A percentile compares a stretch with the other conserved stretches of the same genome.
Conservation (phyloP, 2,888 invertebrate species). For the Nymphalis urticae region DNA sequence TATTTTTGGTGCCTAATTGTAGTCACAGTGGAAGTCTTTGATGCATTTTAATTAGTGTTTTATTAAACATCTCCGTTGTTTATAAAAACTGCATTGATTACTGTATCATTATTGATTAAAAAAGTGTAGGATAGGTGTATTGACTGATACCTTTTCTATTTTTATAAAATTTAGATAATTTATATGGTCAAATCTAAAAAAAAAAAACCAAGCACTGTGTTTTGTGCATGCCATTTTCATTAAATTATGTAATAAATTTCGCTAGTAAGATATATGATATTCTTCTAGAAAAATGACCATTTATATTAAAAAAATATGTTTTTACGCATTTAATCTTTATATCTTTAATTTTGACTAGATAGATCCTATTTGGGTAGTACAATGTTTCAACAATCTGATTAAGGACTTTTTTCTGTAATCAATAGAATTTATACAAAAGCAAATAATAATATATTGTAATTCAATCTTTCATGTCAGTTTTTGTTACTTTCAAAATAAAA, state of each 20-base stretch:
- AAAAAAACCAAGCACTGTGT: slow-evolving; percentile 5
- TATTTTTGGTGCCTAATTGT: slow-evolving; percentile 22
- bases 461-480: too few relatives aligned
- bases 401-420: not conserved
- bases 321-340: not conserved
- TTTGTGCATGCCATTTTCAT: slow-evolving; percentile 15
- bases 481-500: too few relatives aligned
- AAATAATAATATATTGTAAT: not conserved
- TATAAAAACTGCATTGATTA: slow-evolving; percentile 15
- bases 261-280: not conserved
- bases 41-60: slow-evolving; percentile 11
- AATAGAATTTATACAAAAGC: not conserved
- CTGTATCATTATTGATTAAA: slow-evolving; percentile 11
- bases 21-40: slow-evolving; percentile 16
- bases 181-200: slow-evolving; percentile 9
- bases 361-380: not conserved
- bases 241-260: slow-evolving; percentile 1
- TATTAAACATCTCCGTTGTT: slow-evolving; percentile 11
- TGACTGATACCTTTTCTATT: slow-evolving; percentile 36
- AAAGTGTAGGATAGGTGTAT: slow-evolving; percentile 17
- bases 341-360: not conserved
- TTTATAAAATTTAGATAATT: slow-evolving; percentile 31
- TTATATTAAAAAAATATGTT: not conserved
- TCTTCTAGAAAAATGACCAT: not conserved
- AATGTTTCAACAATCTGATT: not conserved